These are phyloP conservation scores for Pomatostomus ruficeps DNA, from an alignment of 2,113 vertebrate genomes.

Conservation along the genomic window DNA sequence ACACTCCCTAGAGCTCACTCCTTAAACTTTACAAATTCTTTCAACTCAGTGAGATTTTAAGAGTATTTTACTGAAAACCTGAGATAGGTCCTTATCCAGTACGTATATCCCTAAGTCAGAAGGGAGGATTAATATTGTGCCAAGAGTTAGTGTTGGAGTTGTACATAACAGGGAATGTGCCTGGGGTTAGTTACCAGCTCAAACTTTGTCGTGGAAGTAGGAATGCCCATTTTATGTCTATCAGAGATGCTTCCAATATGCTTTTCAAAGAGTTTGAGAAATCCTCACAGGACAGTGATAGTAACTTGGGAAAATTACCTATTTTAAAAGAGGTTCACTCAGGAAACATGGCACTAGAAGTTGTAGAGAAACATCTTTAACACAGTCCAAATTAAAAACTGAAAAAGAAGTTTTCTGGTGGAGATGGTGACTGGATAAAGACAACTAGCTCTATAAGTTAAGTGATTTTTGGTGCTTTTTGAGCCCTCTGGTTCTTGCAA, in stretches of 20 bases:
- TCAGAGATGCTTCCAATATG: neutral
- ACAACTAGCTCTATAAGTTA: neutral
- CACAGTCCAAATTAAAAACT: neutral
- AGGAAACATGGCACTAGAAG: neutral
- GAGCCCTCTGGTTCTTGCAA: neutral
- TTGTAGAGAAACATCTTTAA: neutral
- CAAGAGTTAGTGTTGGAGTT: neutral
- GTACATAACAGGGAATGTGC: neutral
- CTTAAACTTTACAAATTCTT: neutral
- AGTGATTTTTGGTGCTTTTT: neutral
- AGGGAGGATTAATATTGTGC: neutral
- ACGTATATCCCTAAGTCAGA: neutral
- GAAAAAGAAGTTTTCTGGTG: neutral
- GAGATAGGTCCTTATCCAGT: neutral
- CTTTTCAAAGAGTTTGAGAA: neutral
- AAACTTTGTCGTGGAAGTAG: neutral
- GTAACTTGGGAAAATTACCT: neutral
- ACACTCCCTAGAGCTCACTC: neutral
- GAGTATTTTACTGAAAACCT: neutral
- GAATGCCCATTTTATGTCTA: neutral
- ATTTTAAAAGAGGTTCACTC: neutral
- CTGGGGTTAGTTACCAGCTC: neutral
- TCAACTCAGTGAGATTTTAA: neutral
- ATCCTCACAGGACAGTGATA: neutral
- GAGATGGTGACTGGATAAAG: neutral